Percentiles rank a stretch among this genome's conserved stretches.
Conservation (phyloP, 2,113 vertebrate genomes). For the Eclectus roratus region DNA sequence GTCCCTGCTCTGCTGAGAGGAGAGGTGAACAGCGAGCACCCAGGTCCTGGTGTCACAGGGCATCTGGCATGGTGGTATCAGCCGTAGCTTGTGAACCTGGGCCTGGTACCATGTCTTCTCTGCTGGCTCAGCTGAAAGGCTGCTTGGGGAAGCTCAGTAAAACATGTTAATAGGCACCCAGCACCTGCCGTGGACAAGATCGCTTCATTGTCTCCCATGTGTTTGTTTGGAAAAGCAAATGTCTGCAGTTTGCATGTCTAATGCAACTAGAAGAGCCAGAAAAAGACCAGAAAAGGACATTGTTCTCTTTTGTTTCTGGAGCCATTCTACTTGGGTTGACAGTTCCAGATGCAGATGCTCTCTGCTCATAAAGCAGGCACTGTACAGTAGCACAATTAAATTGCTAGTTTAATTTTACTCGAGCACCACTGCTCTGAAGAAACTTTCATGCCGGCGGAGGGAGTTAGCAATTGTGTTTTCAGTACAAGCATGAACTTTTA, state of each 20-base stretch:
- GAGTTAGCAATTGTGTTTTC: neutral
- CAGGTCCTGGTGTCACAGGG: fast-evolving
- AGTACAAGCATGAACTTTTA: neutral
- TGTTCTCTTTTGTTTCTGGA: neutral
- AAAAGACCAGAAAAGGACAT: neutral
- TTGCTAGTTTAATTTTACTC: neutral
- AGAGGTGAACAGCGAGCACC: neutral
- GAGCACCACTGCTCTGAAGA: neutral
- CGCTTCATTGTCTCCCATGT: neutral
- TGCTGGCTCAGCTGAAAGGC: neutral
- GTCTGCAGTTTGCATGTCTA: neutral
- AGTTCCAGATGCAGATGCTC: neutral
- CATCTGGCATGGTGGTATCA: neutral
- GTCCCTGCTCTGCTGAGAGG: neutral
- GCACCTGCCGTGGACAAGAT: neutral
- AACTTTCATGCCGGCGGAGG: neutral
- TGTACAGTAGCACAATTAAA: neutral
- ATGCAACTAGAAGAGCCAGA: neutral
- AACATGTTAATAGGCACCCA: neutral
- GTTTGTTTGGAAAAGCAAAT: neutral
- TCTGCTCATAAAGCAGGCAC: neutral
- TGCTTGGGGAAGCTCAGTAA: neutral
- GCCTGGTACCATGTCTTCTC: neutral
- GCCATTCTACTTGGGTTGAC: neutral
- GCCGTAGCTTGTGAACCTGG: neutral